These are phyloP conservation scores for Hippocampus kuda DNA, from an alignment of 2,797 vertebrate species.

Conservation along the genomic window DNA sequence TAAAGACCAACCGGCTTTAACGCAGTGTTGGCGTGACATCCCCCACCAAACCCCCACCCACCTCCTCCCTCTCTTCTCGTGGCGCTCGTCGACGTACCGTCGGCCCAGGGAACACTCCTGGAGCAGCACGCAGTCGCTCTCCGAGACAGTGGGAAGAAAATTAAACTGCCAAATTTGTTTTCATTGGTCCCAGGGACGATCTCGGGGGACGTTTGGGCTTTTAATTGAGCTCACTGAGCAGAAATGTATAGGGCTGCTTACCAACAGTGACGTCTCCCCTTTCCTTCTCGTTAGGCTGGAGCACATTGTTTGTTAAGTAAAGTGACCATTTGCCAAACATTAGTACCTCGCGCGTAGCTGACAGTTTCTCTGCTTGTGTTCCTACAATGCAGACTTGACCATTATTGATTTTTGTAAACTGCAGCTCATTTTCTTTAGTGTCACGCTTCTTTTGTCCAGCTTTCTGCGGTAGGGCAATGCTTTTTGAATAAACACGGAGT, in stretches of 20 bases:
- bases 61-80: conserved; percentile 26
- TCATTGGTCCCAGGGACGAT: conserved; percentile 70
- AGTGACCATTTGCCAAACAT: conserved; percentile 19
- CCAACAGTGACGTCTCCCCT: conserved; percentile 49
- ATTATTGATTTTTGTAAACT: conserved; percentile 3
- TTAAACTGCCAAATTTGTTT: conserved; percentile 80
- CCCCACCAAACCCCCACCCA: neutral
- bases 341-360: conserved; percentile 15
- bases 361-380: neutral
- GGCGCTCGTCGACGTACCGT: conserved; percentile 51
- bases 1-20: conserved; percentile 61
- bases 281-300: conserved; percentile 34
- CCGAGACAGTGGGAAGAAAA: conserved; percentile 73
- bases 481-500: conserved; percentile 41
- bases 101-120: conserved; percentile 46
- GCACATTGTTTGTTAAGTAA: conserved; percentile 28
- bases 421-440: neutral
- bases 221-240: conserved; percentile 73
- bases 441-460: conserved; percentile 21
- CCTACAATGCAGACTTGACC: neutral
- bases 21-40: conserved; percentile 46
- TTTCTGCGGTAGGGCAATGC: conserved; percentile 35
- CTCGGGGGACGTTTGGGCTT: conserved; percentile 67
- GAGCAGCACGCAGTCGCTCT: conserved; percentile 54
- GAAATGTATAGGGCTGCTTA: conserved; percentile 66